phyloP scores from a whole-genome alignment of 2,797 vertebrate genomes.

The Smutsia temminckii region DNA sequence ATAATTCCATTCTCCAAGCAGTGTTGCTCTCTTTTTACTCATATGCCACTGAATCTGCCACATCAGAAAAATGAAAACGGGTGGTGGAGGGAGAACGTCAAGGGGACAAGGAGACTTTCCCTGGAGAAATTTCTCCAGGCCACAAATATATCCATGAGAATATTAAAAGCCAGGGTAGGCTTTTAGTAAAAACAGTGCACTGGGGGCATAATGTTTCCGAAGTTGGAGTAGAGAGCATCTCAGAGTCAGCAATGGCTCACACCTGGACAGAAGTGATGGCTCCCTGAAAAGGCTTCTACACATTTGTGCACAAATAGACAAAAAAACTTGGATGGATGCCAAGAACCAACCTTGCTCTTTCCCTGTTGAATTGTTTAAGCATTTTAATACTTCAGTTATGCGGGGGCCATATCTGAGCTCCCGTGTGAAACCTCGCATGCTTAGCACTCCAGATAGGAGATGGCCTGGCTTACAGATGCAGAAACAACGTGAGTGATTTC shows the following conservation, averaged over 20 bases:
- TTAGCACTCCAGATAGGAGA: background rate
- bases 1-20: background rate
- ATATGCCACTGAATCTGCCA: slow-evolving; percentile 18
- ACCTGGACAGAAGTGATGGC: background rate
- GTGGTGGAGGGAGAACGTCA: background rate
- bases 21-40: background rate
- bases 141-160: slow-evolving; percentile 28
- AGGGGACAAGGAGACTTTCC: background rate
- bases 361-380: slow-evolving; percentile 38
- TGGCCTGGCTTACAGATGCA: background rate
- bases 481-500: background rate
- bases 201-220: background rate
- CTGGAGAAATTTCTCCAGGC: slow-evolving; percentile 49
- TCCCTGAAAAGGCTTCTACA: slow-evolving; percentile 35
- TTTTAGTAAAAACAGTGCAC: background rate
- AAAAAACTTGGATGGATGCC: slow-evolving; percentile 15
- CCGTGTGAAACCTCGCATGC: background rate
- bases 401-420: background rate
- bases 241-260: slow-evolving; percentile 10
- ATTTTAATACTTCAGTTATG: slow-evolving; percentile 7
- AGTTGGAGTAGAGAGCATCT: background rate
- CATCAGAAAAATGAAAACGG: slow-evolving; percentile 44
- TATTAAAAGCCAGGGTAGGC: slow-evolving; percentile 35
- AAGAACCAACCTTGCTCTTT: background rate
- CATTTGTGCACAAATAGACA: slow-evolving; percentile 38